Evolutionary conservation across 2,113 vertebrate genomes (phyloP), one percentile per base, ranked within the genome.

Genomic region (Channa maculata): DNA sequence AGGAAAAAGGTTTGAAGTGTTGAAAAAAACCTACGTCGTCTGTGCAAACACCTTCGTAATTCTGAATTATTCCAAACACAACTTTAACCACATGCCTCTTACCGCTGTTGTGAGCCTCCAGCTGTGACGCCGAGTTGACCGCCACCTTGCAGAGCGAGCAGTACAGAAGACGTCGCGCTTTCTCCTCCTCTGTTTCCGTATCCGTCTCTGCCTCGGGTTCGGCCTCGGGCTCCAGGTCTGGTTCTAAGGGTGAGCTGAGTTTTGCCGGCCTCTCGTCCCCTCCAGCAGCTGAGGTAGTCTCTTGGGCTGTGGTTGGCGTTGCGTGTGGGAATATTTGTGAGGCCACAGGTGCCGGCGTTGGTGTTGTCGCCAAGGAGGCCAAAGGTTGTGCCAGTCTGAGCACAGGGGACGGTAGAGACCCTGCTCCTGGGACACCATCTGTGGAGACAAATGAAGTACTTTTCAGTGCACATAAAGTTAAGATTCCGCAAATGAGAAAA

Each of bases 81-180:
- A 3, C 5, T 33, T 38, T 24, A 24, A 24, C 24, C 24, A 37
- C 10, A 0, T 2, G 11, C 6, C 41, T 37, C 96, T 96, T 86
- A 99, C 98, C 98, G 49, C 95, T 98, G 93, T 97, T 99, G 93
- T 99, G 98, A 2, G 98, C 98, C 87, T 99, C 98, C 90, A 99
- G 95, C 94, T 99, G 98, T 0, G 98, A 99, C 59, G 95, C 95
- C 0, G 98, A 99, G 95, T 99, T 99, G 90, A 99, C 98, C 39
- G 97, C 97, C 50, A 99, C 97, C 91, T 98, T 98, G 95, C 98
- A 99, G 85, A 99, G 96, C 7, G 98, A 98, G 91, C 98, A 99
- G 93, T 99, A 99, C 12, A 99, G 96, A 6, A 99, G 94, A 14
- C 98, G 91, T 6, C 95, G 95, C 4, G 98, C 97, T 84, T 99